Conservation (phyloP, 2,113 vertebrate genomes). For the Hippopotamus amphibius region DNA sequence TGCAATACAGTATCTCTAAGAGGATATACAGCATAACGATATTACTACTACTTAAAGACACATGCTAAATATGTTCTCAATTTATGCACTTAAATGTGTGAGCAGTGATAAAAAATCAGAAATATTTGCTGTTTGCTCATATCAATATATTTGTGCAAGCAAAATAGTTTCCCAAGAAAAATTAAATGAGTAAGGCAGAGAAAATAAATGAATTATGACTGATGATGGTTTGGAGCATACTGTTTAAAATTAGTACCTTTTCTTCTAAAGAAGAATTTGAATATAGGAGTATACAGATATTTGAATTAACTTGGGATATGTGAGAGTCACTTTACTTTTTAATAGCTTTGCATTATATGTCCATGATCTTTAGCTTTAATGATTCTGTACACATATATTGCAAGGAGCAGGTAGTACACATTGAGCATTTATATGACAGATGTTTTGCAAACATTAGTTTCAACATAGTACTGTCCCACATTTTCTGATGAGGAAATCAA, state of each 20-base stretch:
- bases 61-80: constrained; percentile 63
- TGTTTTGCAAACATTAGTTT: background rate
- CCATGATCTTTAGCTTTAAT: constrained; percentile 31
- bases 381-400: background rate
- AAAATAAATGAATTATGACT: constrained; percentile 63
- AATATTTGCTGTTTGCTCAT: constrained; percentile 77
- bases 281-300: constrained; percentile 60
- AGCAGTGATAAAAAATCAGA: constrained; percentile 77
- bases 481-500: background rate
- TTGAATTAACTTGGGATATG: background rate
- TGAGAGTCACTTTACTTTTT: constrained; percentile 68
- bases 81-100: constrained; percentile 74
- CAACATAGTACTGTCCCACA: background rate
- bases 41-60: constrained; percentile 61
- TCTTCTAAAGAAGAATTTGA: constrained; percentile 71
- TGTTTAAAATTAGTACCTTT: constrained; percentile 77
- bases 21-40: constrained; percentile 51
- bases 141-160: constrained; percentile 75
- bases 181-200: constrained; percentile 59
- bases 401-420: background rate
- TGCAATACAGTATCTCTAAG: background rate
- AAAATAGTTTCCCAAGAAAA: constrained; percentile 76
- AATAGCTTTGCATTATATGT: constrained; percentile 70
- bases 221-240: constrained; percentile 77
- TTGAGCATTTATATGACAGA: background rate